Conservation (phyloP, 1,140 invertebrate genomes). For the Procambarus clarkii region DNA sequence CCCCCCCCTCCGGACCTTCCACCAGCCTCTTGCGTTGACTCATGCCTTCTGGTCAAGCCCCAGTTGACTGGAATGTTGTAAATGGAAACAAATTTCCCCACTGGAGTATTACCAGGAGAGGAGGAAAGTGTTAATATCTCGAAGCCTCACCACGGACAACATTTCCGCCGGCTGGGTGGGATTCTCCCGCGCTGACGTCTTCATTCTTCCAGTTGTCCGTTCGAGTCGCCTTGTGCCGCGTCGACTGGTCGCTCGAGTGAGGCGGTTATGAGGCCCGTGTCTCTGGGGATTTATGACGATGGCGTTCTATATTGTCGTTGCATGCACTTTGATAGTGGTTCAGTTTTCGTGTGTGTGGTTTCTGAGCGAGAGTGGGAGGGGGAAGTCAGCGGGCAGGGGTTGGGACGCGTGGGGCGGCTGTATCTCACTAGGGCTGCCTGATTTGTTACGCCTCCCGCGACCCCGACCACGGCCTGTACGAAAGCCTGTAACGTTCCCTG, state of each 20-base stretch:
- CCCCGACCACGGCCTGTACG: neutral
- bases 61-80: neutral
- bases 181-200: conserved; percentile 42
- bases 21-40: neutral
- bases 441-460: conserved; percentile 26
- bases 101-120: neutral
- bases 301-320: no score
- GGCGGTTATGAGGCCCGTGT: no score
- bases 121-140: conserved; percentile 41
- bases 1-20: no score
- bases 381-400: conserved; percentile 3
- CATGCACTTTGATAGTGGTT: no score
- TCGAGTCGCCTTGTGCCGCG: neutral
- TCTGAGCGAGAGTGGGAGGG: neutral
- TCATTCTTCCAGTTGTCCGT: conserved; percentile 31
- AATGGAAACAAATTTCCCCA: conserved; percentile 16
- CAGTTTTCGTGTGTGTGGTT: no score
- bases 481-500: neutral
- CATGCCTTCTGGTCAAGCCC: neutral
- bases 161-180: conserved; percentile 49
- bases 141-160: neutral
- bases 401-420: conserved; percentile 25
- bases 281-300: no score
- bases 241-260: no score
- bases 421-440: conserved; percentile 64